phyloP scores from a whole-genome alignment of 1,140 invertebrate species.

The Teleogryllus occipitalis region DNA sequence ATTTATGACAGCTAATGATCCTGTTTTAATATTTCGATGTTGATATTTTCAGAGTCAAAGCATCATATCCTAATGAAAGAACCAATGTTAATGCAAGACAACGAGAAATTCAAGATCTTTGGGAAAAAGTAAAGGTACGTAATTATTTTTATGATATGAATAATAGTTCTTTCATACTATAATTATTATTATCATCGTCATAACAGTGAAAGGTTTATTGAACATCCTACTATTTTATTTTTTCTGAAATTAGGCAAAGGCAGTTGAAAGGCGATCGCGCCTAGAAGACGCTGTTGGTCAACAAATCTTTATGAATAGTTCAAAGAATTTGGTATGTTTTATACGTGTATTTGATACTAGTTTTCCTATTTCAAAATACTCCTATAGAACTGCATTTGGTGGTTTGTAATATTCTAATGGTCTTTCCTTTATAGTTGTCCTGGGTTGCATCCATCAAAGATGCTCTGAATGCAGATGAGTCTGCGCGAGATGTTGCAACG shows the following conservation, averaged over 20 bases:
- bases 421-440: constrained; percentile 39
- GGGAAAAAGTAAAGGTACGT: constrained; percentile 66
- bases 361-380: neutral
- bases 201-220: neutral
- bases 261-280: constrained; percentile 64
- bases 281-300: constrained; percentile 89
- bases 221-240: constrained; percentile 11
- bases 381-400: neutral
- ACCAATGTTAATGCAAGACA: constrained; percentile 77
- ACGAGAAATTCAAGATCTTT: constrained; percentile 76
- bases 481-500: constrained; percentile 78
- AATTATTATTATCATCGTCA: neutral
- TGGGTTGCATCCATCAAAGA: constrained; percentile 76
- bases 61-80: constrained; percentile 82
- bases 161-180: neutral
- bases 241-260: constrained; percentile 54
- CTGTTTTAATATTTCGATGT: too few relatives aligned
- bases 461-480: constrained; percentile 70
- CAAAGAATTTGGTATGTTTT: constrained; percentile 56
- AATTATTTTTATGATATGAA: constrained; percentile 17
- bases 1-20: neutral
- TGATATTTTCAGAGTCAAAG: constrained; percentile 57
- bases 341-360: neutral
- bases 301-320: constrained; percentile 86
- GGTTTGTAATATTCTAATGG: neutral